Base-by-base conservation (phyloP, 2,113 vertebrate genomes). In the Murina feae region DNA sequence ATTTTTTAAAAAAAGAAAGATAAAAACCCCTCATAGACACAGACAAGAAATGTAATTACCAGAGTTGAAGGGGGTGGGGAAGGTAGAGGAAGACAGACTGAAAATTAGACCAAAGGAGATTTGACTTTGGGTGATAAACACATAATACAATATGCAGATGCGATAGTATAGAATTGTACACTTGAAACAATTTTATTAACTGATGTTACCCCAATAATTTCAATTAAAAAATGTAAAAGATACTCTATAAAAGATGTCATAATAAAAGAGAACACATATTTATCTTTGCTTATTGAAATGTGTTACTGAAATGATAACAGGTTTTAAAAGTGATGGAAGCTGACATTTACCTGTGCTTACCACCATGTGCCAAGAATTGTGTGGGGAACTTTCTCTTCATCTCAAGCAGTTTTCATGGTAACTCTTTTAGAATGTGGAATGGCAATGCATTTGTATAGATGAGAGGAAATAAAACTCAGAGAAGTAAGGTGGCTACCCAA, bases 271-370 rank as follows among this genome's bases (percentile, higher is more conserved):
- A 95, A 91, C 35, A 2, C 4, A 85, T 35, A 82, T 66, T 44
- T 75, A 6, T 76, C 55, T 72, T 86, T 78, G 16, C 20, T 88
- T 92, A 32, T 96, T 96, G 88, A 76, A 76, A 51, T 76, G n/a
- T 49, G 42, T 75, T 74, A 86, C 47, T 49, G 90, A 90, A 91
- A 37, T 4, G 14, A 16, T 84, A 58, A 30, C 28, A 94, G 39
- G 74, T 66, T 93, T 96, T 47, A 79, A 85, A 84, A 85, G 30
- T 85, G 13, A 79, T 44, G 10, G 68, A 94, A 68, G 13, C 39
- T 78, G 39, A 42, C 10, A 71, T 65, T 65, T 81, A 51, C 58
- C 75, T 93, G 9, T 85, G 42, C 11, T 96, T 84, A 90, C 49
- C 9, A 18, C 1, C 16, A 51, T n/a, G 30, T 37, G 44, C 49